Evolutionary conservation across 2,797 vertebrate species (phyloP), one percentile per base, ranked within the genome.

Genomic region (Aphelocoma californica): DNA sequence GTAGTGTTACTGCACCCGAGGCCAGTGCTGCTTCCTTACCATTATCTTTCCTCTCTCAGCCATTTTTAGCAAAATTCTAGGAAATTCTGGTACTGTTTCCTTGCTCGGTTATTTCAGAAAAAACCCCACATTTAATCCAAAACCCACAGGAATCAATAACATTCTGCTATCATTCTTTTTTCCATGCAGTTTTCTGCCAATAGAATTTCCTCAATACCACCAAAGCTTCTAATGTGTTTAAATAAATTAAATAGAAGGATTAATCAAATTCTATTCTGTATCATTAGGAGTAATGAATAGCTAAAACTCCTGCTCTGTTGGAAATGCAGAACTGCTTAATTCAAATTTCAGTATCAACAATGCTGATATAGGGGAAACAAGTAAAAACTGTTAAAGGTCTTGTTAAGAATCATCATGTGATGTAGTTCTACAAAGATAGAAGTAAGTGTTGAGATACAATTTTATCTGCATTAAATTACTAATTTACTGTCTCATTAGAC

Each of bases 241-340:
- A 97, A 97, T 96, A 95, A 96, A 96, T 89, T 89, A 88, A 95
- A 90, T 88, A 80, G 89, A 66, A 81, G 69, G 95, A 96, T 97
- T 97, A 97, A 97, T 97, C 90, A 96, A 93, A 93, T 93, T 89
- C 42, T 88, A 42, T 88, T 86, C 57, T 95, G 31, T 70, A 79
- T 94, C 81, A 90, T 96, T 91, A 96, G 67, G 26, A 95, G 61
- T 95, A 96, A 97, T 93, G 74, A 97, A 95, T 62, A 96, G 71
- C 79, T 96, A 84, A 90, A 95, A 93, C 24, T 91, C 74, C 23
- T 79, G 15, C 89, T 96, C 88, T 85, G 56, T 74, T 94, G 81
- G 66, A 97, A 97, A 92, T 56, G 14, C 36, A 82, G 65, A 93
- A 86, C 78, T 87, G 66, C 62, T 94, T 64, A 67, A 88, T 95